Base-by-base conservation (phyloP, 2,888 invertebrate genomes). In the Napeogenes inachia region DNA sequence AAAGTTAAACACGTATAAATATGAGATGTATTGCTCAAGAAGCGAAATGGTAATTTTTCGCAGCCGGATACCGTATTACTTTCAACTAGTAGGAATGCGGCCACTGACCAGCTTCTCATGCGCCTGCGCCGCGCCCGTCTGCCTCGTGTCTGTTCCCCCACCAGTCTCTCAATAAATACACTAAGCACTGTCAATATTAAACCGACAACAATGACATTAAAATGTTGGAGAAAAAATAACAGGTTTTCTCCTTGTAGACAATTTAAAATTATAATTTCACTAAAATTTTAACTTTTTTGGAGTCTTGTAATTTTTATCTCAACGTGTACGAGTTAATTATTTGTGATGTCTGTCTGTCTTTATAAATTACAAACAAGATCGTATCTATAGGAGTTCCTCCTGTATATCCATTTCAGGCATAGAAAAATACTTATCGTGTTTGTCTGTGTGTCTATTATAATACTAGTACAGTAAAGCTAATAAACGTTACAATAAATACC, bases 41-140 rank as follows among this genome's bases (percentile, higher is more conserved):
- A 71, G 73, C 74, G 74, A 76, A 78, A 76, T 81, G 77, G 78
- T 81, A 80, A 84, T 85, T 87, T 88, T 89, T 87, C 83, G 86
- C 87, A 84, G 85, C 85, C 89, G 89, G 89, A 89, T 87, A 80
- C 84, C 77, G 82, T 80, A 82, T 84, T 85, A 87, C 89, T 89
- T 89, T 89, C 89, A 88, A 89, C 84, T 84, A 82, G 75, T 71
- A 79, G 81, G 89, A 89, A 89, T 89, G 89, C 89, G 89, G 89
- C 85, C 89, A 87, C 73, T 81, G 86, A 78, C 85, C 86, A 87
- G 83, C 83, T 78, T 81, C 80, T 78, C 76, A 75, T 77, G 78
- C 80, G 76, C 74, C 76, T 71, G 64, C 75, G 73, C 78, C 77
- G 78, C 79, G 71, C 80, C 82, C 77, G 80, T 78, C 80, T 79